A percentile compares a stretch with the other conserved stretches of the same genome.
These are phyloP conservation scores for Drosophila murphyi DNA, from an alignment of 1,140 invertebrate species.

Conservation along the genomic window DNA sequence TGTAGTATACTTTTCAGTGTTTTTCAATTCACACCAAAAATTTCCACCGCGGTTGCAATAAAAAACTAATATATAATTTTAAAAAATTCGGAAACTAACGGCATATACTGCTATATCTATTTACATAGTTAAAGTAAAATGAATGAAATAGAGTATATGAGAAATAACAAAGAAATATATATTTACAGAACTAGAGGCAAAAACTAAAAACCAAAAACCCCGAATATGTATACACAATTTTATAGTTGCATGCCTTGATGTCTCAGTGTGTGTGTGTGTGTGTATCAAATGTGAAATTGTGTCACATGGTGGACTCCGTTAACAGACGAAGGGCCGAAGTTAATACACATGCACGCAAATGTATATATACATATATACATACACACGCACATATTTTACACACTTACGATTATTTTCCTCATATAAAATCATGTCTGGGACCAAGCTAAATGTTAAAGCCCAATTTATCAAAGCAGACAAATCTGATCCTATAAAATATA, in stretches of 20 bases:
- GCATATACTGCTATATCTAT: background rate
- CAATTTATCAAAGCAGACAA: too few relatives aligned
- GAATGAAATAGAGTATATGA: too few relatives aligned
- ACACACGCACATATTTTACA: too few relatives aligned
- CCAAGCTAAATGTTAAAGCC: too few relatives aligned
- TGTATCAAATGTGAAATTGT: slow-evolving; percentile 14
- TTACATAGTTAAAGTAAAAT: background rate
- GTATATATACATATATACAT: background rate
- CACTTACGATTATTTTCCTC: too few relatives aligned
- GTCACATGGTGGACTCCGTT: slow-evolving; percentile 2
- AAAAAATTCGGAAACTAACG: background rate
- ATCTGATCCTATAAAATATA: too few relatives aligned
- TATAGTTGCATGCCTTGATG: slow-evolving; percentile 7
- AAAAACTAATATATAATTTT: background rate
- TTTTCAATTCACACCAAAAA: slow-evolving; percentile 38
- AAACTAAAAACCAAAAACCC: slow-evolving; percentile 1
- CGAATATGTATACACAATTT: slow-evolving; percentile 49
- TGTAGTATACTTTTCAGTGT: slow-evolving; percentile 62
- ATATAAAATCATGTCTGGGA: too few relatives aligned
- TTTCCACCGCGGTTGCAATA: slow-evolving; percentile 17
- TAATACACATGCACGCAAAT: background rate
- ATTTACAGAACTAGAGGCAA: background rate
- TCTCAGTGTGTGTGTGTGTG: background rate
- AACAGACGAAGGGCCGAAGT: background rate
- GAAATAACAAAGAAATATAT: background rate